Evolutionary conservation across 2,888 invertebrate genomes (phyloP).

Genomic region (Cerastis rubricosa): DNA sequence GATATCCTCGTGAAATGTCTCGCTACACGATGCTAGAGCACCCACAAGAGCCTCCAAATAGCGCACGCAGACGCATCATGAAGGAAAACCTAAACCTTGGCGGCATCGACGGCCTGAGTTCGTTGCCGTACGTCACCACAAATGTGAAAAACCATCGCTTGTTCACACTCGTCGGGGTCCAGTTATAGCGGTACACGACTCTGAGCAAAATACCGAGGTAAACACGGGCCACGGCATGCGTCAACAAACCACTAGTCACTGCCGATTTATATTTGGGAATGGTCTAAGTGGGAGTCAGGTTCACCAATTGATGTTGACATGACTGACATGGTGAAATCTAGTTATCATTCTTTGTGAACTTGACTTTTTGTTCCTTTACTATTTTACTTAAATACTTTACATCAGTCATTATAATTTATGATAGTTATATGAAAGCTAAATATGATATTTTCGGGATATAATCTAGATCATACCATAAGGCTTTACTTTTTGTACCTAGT

Average conservation of each 20-base stretch:
- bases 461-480: slow-evolving; percentile 24
- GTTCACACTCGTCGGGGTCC: slow-evolving; percentile 80
- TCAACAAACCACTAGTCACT: not conserved
- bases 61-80: slow-evolving; percentile 72
- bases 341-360: not conserved
- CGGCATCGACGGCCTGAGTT: slow-evolving; percentile 74
- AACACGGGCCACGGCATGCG: not conserved
- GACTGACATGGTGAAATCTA: not conserved
- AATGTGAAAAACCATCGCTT: slow-evolving; percentile 73
- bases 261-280: not conserved
- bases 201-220: not conserved
- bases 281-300: not conserved
- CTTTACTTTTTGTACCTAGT: slow-evolving; percentile 30
- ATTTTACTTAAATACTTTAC: not conserved
- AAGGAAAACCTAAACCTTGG: slow-evolving; percentile 65
- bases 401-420: slow-evolving; percentile 21
- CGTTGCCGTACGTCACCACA: slow-evolving; percentile 64
- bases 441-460: slow-evolving; percentile 28
- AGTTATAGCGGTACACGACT: slow-evolving; percentile 68
- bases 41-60: slow-evolving; percentile 76
- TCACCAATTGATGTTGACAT: not conserved
- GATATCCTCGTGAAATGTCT: slow-evolving; percentile 38
- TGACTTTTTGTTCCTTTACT: not conserved
- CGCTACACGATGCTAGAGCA: slow-evolving; percentile 85
- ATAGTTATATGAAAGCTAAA: slow-evolving; percentile 21